Base-by-base conservation (phyloP, 2,797 vertebrate genomes). In the Cirrhinus molitorella region DNA sequence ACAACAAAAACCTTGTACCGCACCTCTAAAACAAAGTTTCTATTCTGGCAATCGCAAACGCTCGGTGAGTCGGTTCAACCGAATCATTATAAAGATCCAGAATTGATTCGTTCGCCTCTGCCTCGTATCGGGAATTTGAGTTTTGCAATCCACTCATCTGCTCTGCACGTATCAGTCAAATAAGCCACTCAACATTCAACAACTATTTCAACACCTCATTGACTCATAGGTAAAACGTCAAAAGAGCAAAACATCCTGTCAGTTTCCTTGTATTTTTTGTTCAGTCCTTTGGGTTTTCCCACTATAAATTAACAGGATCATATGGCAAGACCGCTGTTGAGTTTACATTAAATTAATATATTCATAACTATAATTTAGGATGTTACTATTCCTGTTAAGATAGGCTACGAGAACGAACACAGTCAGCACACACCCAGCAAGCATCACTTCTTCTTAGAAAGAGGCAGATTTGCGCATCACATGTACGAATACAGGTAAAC, bases 121-220 rank as follows among this genome's bases (percentile, higher is more conserved):
- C 14, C 10, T 68, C 21, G 25, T 34, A 34, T 65, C 8, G 37
- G 8, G 53, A 45, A 43, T 57, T n/a, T 6, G 57, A 74, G 45
- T 57, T 76, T 83, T 51, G 80, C 80, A 65, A 73, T 63, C 57
- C 16, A 34, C 8, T 43, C 55, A 25, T 23, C 37, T 11, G 55
- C 34, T 25, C 37, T 28, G 37, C 65, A 10, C 10, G 2, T 51
- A 63, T 81, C 28, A 53, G 16, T 11, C 43, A 11, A 49, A 43
- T 40, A 49, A 25, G 45, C 53, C 59, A 28, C 47, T 76, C 61
- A 76, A 37, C 43, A 82, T 21, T 31, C 28, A 25, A 1, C 47
- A 45, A 16, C 31, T 14, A 66, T 67, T 75, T 83, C 71, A 65
- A 75, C 81, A 82, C 59, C n/a, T 66, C 14, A 10, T 3, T 40